These are phyloP conservation scores for Catocala sponsa DNA, from an alignment of 2,888 invertebrate species.

Conservation along the genomic window DNA sequence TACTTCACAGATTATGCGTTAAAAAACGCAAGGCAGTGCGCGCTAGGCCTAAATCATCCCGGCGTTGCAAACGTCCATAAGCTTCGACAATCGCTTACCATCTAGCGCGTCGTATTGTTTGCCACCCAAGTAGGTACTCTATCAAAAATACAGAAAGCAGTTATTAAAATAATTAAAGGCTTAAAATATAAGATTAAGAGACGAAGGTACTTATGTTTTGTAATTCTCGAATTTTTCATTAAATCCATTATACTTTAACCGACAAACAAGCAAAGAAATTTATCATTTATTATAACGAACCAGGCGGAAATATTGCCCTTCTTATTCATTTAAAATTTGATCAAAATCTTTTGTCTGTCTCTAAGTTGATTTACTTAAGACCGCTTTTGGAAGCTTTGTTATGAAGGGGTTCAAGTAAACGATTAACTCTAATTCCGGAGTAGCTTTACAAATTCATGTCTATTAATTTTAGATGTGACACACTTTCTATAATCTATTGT, in stretches of 20 bases:
- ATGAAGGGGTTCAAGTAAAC: conserved; percentile 38
- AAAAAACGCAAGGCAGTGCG: no score
- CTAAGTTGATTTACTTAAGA: conserved; percentile 46
- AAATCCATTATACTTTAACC: not conserved
- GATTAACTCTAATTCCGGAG: conserved; percentile 51
- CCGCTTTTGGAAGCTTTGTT: conserved; percentile 39
- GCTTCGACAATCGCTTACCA: no score
- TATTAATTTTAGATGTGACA: conserved; percentile 47
- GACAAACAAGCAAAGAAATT: conserved; percentile 1
- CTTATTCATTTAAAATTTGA: conserved; percentile 46
- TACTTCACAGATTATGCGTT: no score
- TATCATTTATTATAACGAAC: conserved; percentile 13
- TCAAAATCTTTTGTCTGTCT: conserved; percentile 46
- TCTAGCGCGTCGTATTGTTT: no score
- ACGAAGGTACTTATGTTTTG: not conserved
- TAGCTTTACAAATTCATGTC: conserved; percentile 53
- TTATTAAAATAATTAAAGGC: no score
- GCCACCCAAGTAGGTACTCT: no score
- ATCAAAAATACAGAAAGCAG: no score
- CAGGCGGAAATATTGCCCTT: conserved; percentile 26
- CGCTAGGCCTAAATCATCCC: no score
- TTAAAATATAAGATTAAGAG: not conserved
- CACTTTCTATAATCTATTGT: conserved; percentile 27
- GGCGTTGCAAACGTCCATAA: no score
- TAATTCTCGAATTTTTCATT: not conserved